These are phyloP conservation scores for Pinctada fucata DNA, from an alignment of 2,888 invertebrate genomes.

Conservation along the genomic window DNA sequence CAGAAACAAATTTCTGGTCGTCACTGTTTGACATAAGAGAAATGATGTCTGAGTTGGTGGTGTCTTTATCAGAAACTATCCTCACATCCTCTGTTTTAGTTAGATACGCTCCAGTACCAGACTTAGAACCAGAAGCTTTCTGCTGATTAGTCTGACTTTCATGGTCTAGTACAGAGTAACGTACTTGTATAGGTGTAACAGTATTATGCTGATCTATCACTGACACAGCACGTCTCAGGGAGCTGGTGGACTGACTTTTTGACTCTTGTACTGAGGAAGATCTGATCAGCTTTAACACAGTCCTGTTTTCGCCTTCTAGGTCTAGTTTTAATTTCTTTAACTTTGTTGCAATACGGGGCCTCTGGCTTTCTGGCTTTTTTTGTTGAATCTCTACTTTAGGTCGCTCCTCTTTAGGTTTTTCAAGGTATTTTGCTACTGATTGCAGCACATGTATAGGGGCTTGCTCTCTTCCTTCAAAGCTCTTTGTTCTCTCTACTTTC, in stretches of 20 bases:
- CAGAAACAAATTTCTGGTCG: not conserved
- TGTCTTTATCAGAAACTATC: no score
- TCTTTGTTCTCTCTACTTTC: constrained; percentile 13
- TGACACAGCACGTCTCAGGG: not conserved
- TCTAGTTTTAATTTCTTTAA: constrained; percentile 41
- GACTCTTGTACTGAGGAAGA: constrained; percentile 24
- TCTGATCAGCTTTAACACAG: constrained; percentile 19
- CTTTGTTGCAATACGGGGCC: constrained; percentile 43
- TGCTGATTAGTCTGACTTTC: not conserved
- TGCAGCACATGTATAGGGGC: constrained; percentile 56
- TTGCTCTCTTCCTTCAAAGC: constrained; percentile 41
- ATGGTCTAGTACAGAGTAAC: not conserved
- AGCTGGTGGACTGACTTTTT: not conserved
- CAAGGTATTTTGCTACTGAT: constrained; percentile 53
- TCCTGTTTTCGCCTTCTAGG: not conserved
- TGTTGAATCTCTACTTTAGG: constrained; percentile 44
- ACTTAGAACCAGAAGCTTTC: no score
- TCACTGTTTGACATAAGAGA: not conserved
- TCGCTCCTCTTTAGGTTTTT: constrained; percentile 53
- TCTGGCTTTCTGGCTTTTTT: constrained; percentile 38
- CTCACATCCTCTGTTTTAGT: not conserved
- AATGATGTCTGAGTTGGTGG: not conserved
- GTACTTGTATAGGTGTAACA: not conserved
- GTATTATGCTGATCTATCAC: not conserved
- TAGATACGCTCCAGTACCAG: not conserved